These are phyloP conservation scores for Oriolus oriolus DNA, from an alignment of 2,113 vertebrate genomes.

Conservation along the genomic window DNA sequence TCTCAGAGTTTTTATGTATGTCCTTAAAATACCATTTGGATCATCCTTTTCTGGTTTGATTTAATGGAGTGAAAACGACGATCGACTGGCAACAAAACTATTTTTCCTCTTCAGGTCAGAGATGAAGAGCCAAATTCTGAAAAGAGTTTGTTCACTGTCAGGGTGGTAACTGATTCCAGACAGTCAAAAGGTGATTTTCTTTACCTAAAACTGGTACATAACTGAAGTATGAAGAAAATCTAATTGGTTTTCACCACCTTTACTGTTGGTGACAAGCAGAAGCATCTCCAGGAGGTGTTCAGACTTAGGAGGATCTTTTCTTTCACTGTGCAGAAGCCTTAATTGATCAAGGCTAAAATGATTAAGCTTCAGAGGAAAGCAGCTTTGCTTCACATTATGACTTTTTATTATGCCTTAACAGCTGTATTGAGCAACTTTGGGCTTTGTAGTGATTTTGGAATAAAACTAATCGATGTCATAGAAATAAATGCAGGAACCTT, in stretches of 20 bases:
- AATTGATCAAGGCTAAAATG: not conserved
- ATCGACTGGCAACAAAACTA: not conserved
- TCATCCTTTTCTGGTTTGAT: not conserved
- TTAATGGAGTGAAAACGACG: not conserved
- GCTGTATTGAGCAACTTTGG: not conserved
- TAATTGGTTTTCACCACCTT: not conserved
- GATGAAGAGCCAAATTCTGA: not conserved
- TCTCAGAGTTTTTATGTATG: not conserved
- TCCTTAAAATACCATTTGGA: not conserved
- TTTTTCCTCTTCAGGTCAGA: not conserved
- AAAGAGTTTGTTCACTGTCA: not conserved
- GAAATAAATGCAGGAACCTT: not conserved
- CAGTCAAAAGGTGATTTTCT: not conserved
- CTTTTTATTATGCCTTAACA: not conserved
- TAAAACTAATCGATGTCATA: not conserved
- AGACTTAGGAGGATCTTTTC: not conserved
- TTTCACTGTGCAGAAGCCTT: not conserved
- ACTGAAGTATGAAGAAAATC: not conserved
- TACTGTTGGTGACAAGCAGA: not conserved
- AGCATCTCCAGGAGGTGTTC: not conserved
- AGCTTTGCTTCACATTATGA: not conserved
- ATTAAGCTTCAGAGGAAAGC: not conserved
- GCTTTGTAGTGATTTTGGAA: slow-evolving; percentile 5
- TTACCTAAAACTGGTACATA: not conserved
- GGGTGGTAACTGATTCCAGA: not conserved